These are phyloP conservation scores for Andrena minutula DNA, from an alignment of 2,888 invertebrate genomes.

Conservation along the genomic window DNA sequence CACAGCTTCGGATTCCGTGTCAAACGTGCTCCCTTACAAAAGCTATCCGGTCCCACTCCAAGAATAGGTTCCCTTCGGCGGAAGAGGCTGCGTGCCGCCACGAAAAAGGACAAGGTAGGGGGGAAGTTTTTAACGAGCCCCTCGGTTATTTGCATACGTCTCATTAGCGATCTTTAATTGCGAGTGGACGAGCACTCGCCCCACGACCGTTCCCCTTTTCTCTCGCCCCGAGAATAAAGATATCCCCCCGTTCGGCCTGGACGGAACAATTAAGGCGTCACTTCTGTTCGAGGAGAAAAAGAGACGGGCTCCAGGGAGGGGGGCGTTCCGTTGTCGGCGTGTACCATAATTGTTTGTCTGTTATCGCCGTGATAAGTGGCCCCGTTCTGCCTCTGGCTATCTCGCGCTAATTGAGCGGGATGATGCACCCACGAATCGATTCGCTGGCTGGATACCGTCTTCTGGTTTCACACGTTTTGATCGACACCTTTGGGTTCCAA, in stretches of 20 bases:
- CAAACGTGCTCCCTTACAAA: not conserved
- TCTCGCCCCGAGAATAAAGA: constrained; percentile 53
- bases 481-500: not conserved
- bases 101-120: constrained; percentile 35
- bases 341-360: not conserved
- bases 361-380: constrained; percentile 48
- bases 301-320: not conserved
- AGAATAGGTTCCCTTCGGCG: constrained; percentile 18
- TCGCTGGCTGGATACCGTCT: no score
- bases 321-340: constrained; percentile 2
- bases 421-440: constrained; percentile 12
- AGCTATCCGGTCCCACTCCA: not conserved
- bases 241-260: constrained; percentile 36
- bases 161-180: constrained; percentile 75
- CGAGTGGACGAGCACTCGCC: constrained; percentile 56
- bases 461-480: not conserved
- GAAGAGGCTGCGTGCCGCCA: constrained; percentile 9
- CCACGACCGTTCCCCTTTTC: constrained; percentile 39
- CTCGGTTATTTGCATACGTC: constrained; percentile 72
- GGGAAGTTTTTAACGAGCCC: constrained; percentile 63
- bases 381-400: constrained; percentile 17
- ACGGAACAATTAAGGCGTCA: constrained; percentile 60
- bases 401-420: constrained; percentile 29
- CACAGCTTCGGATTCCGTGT: not conserved
- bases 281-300: not conserved